Percentiles rank a stretch among this genome's conserved stretches.
These are phyloP conservation scores for Ophion ellenae DNA, from an alignment of 2,888 invertebrate genomes.

Conservation along the genomic window DNA sequence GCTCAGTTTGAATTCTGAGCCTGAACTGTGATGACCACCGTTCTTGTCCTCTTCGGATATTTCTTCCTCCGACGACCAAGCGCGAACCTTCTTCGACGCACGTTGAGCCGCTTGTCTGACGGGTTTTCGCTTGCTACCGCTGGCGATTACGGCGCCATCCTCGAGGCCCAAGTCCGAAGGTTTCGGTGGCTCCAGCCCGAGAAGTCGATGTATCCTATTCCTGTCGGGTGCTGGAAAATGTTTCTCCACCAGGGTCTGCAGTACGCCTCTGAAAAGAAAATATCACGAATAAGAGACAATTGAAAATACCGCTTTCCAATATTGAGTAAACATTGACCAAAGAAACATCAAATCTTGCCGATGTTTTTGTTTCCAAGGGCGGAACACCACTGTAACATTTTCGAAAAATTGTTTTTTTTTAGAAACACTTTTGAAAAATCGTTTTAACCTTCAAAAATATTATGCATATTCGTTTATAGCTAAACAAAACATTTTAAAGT, in stretches of 20 bases:
- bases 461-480: too few species aligned
- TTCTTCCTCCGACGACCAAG: slow-evolving; percentile 85
- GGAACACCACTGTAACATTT: too few species aligned
- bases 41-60: slow-evolving; percentile 85
- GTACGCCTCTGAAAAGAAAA: slow-evolving; percentile 90
- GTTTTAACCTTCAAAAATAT: too few species aligned
- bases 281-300: too few species aligned
- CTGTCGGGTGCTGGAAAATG: slow-evolving; percentile 99
- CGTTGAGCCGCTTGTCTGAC: slow-evolving; percentile 87
- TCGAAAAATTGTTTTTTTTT: too few species aligned
- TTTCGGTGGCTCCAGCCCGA: slow-evolving; percentile 87
- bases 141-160: slow-evolving; percentile 83
- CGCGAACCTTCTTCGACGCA: slow-evolving; percentile 85
- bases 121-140: slow-evolving; percentile 86
- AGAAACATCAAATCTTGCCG: neutral
- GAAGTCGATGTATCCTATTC: slow-evolving; percentile 90
- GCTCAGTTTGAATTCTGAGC: slow-evolving; percentile 86
- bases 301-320: neutral
- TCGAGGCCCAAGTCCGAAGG: slow-evolving; percentile 84
- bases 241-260: slow-evolving; percentile 98
- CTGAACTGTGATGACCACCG: slow-evolving; percentile 81
- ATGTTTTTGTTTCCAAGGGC: neutral
- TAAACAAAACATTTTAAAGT: too few species aligned
- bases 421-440: too few species aligned
- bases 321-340: neutral